phyloP scores from a whole-genome alignment of 2,888 invertebrate species.

The Brachyopa scutellaris region DNA sequence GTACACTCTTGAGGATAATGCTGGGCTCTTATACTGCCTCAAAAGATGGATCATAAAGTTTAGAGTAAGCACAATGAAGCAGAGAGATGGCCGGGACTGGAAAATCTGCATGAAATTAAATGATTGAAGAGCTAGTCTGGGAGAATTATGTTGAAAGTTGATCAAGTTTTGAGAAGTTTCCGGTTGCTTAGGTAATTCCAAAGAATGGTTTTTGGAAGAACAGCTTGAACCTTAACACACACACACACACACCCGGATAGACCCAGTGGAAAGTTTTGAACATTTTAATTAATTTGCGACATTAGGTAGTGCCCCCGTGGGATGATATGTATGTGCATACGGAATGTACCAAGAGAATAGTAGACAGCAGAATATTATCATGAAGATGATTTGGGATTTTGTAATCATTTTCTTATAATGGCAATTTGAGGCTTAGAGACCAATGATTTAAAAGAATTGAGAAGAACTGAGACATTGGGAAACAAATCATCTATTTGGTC shows the following conservation, averaged over 20 bases:
- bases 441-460: too few relatives aligned
- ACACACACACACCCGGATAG: not conserved
- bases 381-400: not conserved
- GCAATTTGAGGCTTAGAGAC: too few relatives aligned
- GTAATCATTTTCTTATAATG: too few relatives aligned
- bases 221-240: not conserved
- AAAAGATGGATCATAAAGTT: conserved; percentile 45
- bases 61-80: conserved; percentile 31
- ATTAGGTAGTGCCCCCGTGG: conserved; percentile 1
- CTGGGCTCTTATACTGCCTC: conserved; percentile 8
- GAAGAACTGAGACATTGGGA: too few relatives aligned
- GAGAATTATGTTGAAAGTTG: conserved; percentile 31
- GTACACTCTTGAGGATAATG: conserved; percentile 30
- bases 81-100: conserved; percentile 10
- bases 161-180: conserved; percentile 36
- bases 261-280: not conserved
- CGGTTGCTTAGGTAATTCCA: not conserved
- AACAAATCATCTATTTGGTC: too few relatives aligned
- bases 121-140: conserved; percentile 34
- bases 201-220: not conserved
- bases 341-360: not conserved
- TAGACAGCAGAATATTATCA: not conserved
- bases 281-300: conserved; percentile 28
- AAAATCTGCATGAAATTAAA: conserved; percentile 29
- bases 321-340: not conserved